phyloP scores from a whole-genome alignment of 1,140 invertebrate species.

The Leptonema lineaticorne region DNA sequence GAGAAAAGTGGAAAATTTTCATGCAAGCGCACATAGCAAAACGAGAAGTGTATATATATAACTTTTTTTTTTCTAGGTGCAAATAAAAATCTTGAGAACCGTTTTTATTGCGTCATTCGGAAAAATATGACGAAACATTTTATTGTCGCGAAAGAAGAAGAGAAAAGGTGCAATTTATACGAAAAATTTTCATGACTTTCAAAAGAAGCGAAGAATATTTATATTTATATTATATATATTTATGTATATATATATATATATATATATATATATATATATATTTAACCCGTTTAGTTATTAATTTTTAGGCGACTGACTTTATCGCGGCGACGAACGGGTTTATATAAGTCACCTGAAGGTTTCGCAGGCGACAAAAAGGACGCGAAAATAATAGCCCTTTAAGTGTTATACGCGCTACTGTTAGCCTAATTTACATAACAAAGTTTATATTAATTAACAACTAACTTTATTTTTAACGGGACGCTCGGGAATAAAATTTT shows the following conservation, averaged over 20 bases:
- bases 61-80: conserved; percentile 18
- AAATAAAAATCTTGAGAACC: conserved; percentile 15
- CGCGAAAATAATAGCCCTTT: neutral
- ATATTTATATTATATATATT: no score
- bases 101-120: conserved; percentile 4
- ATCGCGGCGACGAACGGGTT: neutral
- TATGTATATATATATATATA: no score
- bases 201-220: no score
- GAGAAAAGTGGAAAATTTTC: no score
- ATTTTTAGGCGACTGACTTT: neutral
- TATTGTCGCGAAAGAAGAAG: conserved; percentile 9
- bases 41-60: neutral
- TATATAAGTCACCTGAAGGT: no score
- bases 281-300: no score
- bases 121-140: conserved; percentile 18
- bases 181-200: no score
- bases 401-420: neutral
- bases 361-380: no score
- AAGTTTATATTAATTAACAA: conserved; percentile 1
- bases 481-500: neutral
- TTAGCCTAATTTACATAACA: neutral
- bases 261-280: no score
- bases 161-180: neutral
- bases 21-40: no score
- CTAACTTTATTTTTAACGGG: neutral